Conservation (phyloP, 2,797 vertebrate genomes). For the Tamandua tetradactyla region DNA sequence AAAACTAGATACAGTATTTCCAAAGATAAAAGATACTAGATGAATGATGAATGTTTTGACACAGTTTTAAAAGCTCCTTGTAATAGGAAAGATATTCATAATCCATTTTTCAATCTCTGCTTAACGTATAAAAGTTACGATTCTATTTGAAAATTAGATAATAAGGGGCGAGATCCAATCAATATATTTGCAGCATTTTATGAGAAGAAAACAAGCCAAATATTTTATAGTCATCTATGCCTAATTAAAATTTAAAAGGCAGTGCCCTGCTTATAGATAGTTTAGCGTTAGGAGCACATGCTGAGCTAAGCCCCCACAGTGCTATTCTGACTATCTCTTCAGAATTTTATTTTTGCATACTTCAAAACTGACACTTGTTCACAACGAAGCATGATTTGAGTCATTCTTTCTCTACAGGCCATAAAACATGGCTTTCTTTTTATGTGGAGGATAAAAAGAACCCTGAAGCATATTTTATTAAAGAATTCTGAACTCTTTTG, state of each 20-base stretch:
- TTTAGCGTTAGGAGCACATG: too few species aligned
- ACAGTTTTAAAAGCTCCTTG: conserved; percentile 12
- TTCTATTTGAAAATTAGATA: conserved; percentile 12
- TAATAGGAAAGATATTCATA: neutral
- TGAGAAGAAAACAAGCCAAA: neutral
- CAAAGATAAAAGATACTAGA: neutral
- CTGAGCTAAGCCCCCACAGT: neutral
- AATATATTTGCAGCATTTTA: neutral
- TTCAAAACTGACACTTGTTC: neutral
- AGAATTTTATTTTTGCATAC: conserved; percentile 1
- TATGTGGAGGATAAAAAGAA: neutral
- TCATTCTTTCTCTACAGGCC: neutral
- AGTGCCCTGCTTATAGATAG: neutral
- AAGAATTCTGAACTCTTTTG: neutral
- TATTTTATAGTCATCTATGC: neutral
- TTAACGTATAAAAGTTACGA: conserved; percentile 12
- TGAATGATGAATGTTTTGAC: conserved; percentile 1
- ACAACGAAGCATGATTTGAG: neutral
- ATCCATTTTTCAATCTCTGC: neutral
- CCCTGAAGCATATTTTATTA: neutral
- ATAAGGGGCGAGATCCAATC: neutral
- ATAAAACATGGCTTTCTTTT: neutral
- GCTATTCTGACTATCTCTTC: neutral
- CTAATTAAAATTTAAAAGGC: neutral
- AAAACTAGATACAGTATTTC: neutral